phyloP scores from a whole-genome alignment of 2,888 invertebrate genomes.

The Seira sanloemensis region DNA sequence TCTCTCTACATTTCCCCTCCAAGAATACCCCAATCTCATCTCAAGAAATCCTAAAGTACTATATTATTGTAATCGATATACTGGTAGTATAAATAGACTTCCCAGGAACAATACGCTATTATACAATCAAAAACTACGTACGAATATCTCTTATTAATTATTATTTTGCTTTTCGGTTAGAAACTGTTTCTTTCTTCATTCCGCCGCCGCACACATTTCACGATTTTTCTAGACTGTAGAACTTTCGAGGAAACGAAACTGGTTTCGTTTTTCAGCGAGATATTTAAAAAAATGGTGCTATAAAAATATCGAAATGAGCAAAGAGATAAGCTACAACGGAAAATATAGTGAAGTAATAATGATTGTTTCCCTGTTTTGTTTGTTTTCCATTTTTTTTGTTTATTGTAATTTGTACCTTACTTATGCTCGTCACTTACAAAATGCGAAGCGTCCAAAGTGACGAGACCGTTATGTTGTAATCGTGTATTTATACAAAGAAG shows the following conservation, averaged over 20 bases:
- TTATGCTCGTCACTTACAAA: neutral
- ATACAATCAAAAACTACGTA: neutral
- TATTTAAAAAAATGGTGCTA: neutral
- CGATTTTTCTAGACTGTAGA: neutral
- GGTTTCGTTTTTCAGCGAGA: neutral
- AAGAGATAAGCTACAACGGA: neutral
- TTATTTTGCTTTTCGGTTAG: neutral
- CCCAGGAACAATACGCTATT: conserved; percentile 4
- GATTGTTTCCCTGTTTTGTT: no score
- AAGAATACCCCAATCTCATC: neutral
- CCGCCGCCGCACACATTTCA: neutral
- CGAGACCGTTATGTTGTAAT: neutral
- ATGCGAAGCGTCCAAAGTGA: neutral
- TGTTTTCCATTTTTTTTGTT: neutral
- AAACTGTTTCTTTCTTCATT: neutral
- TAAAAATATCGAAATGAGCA: neutral
- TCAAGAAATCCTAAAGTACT: neutral
- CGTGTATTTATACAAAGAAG: neutral
- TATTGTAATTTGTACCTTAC: neutral
- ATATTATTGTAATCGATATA: neutral
- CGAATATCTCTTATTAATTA: neutral
- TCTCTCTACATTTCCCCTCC: no score
- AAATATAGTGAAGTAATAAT: no score
- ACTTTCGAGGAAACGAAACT: neutral
- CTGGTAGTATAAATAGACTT: neutral